Evolutionary conservation across 2,888 invertebrate genomes (phyloP).

Genomic region (Chromoteleia sp.): DNA sequence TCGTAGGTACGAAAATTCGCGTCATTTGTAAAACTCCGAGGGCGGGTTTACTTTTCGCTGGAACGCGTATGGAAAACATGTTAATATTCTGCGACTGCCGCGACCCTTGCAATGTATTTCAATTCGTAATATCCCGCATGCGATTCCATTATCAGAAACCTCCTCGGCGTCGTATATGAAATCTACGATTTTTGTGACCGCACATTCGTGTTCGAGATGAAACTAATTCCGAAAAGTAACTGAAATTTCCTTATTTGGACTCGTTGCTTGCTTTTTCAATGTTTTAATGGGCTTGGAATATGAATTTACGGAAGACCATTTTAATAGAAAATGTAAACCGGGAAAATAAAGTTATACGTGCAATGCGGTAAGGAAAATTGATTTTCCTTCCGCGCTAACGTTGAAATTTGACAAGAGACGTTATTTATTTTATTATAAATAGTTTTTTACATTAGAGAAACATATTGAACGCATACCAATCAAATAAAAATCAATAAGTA

Average conservation of each 20-base stretch:
- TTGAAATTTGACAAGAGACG: not conserved
- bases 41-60: constrained; percentile 34
- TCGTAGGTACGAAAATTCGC: constrained; percentile 45
- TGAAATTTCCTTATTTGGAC: constrained; percentile 10
- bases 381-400: not conserved
- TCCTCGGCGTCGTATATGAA: constrained; percentile 48
- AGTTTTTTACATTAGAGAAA: no score
- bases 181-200: constrained; percentile 43
- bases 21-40: constrained; percentile 51
- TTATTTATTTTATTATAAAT: no score
- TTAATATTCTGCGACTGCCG: constrained; percentile 79
- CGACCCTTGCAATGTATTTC: constrained; percentile 76
- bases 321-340: constrained; percentile 22
- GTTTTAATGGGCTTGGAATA: constrained; percentile 29
- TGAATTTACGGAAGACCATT: constrained; percentile 7
- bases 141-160: constrained; percentile 76
- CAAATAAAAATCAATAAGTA: constrained; percentile 21
- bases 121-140: constrained; percentile 73
- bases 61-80: constrained; percentile 41
- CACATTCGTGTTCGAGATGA: constrained; percentile 32
- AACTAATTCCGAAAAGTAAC: constrained; percentile 34
- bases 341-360: constrained; percentile 10
- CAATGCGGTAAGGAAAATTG: not conserved
- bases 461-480: constrained; percentile 2
- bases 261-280: not conserved